Conservation (phyloP, 1,140 invertebrate species). For the Zaprionus ghesquierei region DNA sequence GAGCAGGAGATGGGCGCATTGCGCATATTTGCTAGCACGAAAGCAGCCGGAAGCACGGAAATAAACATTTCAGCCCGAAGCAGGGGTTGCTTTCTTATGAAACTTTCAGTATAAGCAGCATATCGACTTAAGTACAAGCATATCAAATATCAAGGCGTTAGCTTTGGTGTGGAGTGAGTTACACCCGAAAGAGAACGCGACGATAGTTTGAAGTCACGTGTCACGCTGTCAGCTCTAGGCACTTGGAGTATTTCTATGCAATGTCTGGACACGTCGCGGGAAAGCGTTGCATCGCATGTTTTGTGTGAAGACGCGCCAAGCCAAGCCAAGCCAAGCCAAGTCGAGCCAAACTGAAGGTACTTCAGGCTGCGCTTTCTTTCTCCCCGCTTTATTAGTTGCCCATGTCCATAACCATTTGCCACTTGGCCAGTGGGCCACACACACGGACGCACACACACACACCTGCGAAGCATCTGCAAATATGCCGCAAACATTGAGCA, state of each 20-base stretch:
- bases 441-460: slow-evolving; percentile 4
- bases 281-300: slow-evolving; percentile 26
- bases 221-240: slow-evolving; percentile 6
- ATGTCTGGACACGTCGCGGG: slow-evolving; percentile 36
- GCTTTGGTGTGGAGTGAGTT: background rate
- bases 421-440: slow-evolving; percentile 43
- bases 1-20: background rate
- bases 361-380: slow-evolving; percentile 32
- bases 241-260: slow-evolving; percentile 17
- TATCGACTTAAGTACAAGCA: background rate
- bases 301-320: slow-evolving; percentile 19
- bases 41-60: slow-evolving; percentile 2
- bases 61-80: background rate
- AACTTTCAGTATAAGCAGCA: background rate
- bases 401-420: slow-evolving; percentile 17
- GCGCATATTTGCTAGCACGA: slow-evolving; percentile 8
- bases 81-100: background rate
- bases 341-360: slow-evolving; percentile 4
- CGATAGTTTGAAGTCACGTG: background rate
- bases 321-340: too few relatives aligned
- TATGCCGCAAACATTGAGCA: slow-evolving; percentile 36
- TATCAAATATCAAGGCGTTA: background rate
- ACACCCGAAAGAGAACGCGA: background rate
- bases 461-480: background rate
- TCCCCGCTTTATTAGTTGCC: background rate